Base-by-base conservation (phyloP, 2,797 vertebrate genomes). In the Semotilus atromaculatus region DNA sequence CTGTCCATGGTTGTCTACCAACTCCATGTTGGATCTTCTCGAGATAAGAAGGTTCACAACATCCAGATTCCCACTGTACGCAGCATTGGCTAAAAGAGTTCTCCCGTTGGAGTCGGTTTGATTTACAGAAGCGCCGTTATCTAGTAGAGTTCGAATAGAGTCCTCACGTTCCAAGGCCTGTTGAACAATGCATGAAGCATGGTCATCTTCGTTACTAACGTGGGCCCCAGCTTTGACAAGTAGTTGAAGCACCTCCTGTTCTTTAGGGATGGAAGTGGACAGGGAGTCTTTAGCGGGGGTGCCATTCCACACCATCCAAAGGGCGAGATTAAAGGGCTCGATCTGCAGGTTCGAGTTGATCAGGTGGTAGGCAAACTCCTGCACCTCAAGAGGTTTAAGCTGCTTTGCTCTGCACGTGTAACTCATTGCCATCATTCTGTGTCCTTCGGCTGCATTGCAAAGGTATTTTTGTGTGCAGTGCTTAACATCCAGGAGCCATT, bases 271-370 rank as follows among this genome's bases (percentile, higher is more conserved):
- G 38, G 97, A 93, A n/a, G 96, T 97, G 55, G 94, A 97, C 81
- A 99, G 93, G 21, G 98, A 98, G 92, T 99, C 97, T 94, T 97
- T 97, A 81, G 99, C 96, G 5, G 98, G 98, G 0, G 98, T 98
- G 79, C 98, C 97, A 13, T 98, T 99, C 98, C 98, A 99, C 76
- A 99, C 96, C 97, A 99, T 98, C 98, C 98, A 99, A 66, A 99
- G 96, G 76, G 98, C 98, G 85, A 99, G 92, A 88, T 98, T 96
- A 45, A 95, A 97, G 13, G 97, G 96, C 89, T 98, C 97, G 45
- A 99, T 91, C 87, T 99, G 97, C 31, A 99, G 90, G 90, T 97
- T 99, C 36, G 98, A 99, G 89, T 96, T 97, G 87, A 99, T 96
- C 13, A 99, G 95, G 90, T 99, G 98, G 89, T 97, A 92, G 0